A percentile compares a stretch with the other conserved stretches of the same genome.
Conservation (phyloP, 2,888 invertebrate genomes). For the Athetis lepigone region DNA sequence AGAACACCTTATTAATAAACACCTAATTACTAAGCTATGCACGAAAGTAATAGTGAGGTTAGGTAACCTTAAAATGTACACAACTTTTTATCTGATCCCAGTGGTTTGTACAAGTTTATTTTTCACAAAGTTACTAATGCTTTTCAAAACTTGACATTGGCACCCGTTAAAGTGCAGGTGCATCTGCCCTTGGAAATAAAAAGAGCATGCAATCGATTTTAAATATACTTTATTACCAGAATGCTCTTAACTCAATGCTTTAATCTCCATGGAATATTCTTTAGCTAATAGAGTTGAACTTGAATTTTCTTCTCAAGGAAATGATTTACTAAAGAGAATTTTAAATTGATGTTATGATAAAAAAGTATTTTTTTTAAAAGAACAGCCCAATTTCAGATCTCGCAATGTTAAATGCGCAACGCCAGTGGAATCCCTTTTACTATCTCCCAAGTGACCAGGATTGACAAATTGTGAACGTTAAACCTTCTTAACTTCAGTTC, state of each 20-base stretch:
- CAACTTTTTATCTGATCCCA: neutral
- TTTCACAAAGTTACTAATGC: no score
- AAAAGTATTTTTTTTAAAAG: no score
- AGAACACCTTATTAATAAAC: neutral
- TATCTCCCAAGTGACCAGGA: conserved; percentile 62
- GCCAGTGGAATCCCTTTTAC: conserved; percentile 50
- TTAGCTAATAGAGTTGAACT: neutral
- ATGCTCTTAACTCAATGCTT: neutral
- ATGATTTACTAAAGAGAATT: neutral
- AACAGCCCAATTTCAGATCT: conserved; percentile 34
- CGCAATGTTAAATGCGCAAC: conserved; percentile 16
- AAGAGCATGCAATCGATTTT: neutral
- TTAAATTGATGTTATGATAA: neutral
- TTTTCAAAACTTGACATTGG: no score
- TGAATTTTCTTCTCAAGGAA: neutral
- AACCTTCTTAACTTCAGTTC: conserved; percentile 60
- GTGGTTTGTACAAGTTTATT: neutral
- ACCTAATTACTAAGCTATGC: neutral
- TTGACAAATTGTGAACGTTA: conserved; percentile 69
- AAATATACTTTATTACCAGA: neutral
- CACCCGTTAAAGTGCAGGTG: neutral
- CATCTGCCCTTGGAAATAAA: neutral
- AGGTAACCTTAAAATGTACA: neutral
- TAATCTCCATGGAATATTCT: neutral
- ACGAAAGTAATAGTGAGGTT: neutral